Conservation (phyloP, 1,140 invertebrate genomes). For the Trichonephila clavata region DNA sequence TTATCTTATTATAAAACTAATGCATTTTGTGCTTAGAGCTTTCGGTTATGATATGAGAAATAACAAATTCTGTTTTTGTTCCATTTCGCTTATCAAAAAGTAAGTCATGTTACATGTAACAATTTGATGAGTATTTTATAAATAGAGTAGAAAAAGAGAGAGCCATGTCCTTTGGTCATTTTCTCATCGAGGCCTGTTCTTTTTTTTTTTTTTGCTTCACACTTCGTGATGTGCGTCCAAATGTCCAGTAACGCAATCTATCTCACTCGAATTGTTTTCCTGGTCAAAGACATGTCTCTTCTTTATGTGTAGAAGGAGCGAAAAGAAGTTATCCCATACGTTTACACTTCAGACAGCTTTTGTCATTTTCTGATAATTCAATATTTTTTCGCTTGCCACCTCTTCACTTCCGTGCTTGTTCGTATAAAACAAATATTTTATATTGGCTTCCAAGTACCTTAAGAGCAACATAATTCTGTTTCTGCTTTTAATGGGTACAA, state of each 20-base stretch:
- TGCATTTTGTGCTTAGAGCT: too few relatives aligned
- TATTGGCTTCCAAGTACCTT: background rate
- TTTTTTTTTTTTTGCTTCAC: background rate
- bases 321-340: background rate
- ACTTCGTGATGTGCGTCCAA: background rate
- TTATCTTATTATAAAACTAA: too few relatives aligned
- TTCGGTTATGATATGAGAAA: too few relatives aligned
- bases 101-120: background rate
- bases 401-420: background rate
- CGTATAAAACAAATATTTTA: background rate
- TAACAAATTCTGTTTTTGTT: too few relatives aligned
- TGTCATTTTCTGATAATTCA: conserved; percentile 33
- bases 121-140: background rate
- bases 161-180: background rate
- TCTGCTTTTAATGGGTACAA: background rate
- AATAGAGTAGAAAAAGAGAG: background rate
- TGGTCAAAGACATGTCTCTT: background rate
- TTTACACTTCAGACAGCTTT: conserved; percentile 11
- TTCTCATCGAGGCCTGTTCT: background rate
- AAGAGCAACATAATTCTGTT: background rate
- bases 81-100: background rate
- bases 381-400: background rate
- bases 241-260: conserved; percentile 19
- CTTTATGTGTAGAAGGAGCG: background rate
- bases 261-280: conserved; percentile 1